Conservation (phyloP, 2,888 invertebrate genomes). For the Pyralis farinalis region DNA sequence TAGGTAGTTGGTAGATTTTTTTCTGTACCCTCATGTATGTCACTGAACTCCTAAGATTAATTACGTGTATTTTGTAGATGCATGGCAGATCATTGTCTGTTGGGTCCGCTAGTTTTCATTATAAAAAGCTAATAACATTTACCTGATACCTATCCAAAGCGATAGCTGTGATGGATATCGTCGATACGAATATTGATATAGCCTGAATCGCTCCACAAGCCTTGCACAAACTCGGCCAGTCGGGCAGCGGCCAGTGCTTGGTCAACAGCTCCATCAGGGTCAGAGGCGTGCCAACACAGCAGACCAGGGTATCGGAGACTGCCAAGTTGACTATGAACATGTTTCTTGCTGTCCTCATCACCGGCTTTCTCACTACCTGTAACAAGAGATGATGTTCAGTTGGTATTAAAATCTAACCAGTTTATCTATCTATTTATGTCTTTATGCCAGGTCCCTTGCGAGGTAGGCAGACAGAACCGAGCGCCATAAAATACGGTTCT, state of each 20-base stretch:
- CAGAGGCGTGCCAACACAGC: conserved; percentile 94
- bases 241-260: conserved; percentile 93
- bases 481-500: too few relatives aligned
- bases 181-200: conserved; percentile 95
- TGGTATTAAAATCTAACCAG: too few relatives aligned
- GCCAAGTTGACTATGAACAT: conserved; percentile 95
- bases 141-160: conserved; percentile 92
- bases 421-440: too few relatives aligned
- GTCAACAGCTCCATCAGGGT: conserved; percentile 93
- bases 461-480: too few relatives aligned
- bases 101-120: too few relatives aligned
- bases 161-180: conserved; percentile 96
- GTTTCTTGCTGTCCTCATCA: conserved; percentile 95
- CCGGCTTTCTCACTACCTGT: conserved; percentile 89
- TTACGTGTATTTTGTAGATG: too few relatives aligned
- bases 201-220: conserved; percentile 93
- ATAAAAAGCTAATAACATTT: conserved; percentile 23
- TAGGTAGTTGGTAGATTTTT: too few relatives aligned
- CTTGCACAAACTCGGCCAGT: conserved; percentile 89
- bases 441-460: too few relatives aligned
- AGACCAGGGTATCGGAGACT: conserved; percentile 90
- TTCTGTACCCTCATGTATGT: too few relatives aligned
- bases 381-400: conserved; percentile 19
- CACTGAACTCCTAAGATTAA: too few relatives aligned
- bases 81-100: too few relatives aligned